Percentiles rank a stretch among this genome's conserved stretches.
These are phyloP conservation scores for Macroramphosus scolopax DNA, from an alignment of 2,797 vertebrate species.

Conservation along the genomic window DNA sequence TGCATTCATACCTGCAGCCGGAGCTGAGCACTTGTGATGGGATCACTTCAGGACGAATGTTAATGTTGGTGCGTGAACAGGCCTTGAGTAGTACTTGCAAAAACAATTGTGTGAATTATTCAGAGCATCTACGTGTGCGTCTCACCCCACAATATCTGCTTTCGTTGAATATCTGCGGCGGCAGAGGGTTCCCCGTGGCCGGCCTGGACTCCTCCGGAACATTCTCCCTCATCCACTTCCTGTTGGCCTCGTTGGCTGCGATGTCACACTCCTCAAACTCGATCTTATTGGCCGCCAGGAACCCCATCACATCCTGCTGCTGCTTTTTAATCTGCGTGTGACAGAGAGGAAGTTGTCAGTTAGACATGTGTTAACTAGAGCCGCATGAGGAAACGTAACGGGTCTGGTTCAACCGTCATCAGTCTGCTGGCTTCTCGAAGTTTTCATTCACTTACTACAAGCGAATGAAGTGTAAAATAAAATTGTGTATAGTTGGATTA, in stretches of 20 bases:
- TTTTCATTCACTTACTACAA: too few relatives aligned
- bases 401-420: slow-evolving; percentile 9
- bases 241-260: slow-evolving; percentile 89
- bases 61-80: too few relatives aligned
- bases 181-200: slow-evolving; percentile 86
- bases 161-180: slow-evolving; percentile 95
- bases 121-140: too few relatives aligned
- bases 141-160: slow-evolving; percentile 92
- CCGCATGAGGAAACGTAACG: slow-evolving; percentile 30
- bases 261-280: slow-evolving; percentile 95
- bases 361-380: slow-evolving; percentile 24
- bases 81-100: too few relatives aligned
- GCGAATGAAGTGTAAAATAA: too few relatives aligned
- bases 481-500: too few relatives aligned
- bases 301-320: slow-evolving; percentile 93
- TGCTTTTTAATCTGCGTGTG: slow-evolving; percentile 92
- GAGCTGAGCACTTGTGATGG: too few relatives aligned
- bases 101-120: too few relatives aligned
- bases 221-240: slow-evolving; percentile 97
- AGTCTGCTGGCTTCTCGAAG: slow-evolving; percentile 19
- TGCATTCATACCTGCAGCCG: too few relatives aligned
- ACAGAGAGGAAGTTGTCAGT: slow-evolving; percentile 49
- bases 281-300: slow-evolving; percentile 93
- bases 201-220: slow-evolving; percentile 88
- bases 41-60: too few relatives aligned